Base-by-base conservation (phyloP, 2,888 invertebrate species). In the Cistogaster globosa region DNA sequence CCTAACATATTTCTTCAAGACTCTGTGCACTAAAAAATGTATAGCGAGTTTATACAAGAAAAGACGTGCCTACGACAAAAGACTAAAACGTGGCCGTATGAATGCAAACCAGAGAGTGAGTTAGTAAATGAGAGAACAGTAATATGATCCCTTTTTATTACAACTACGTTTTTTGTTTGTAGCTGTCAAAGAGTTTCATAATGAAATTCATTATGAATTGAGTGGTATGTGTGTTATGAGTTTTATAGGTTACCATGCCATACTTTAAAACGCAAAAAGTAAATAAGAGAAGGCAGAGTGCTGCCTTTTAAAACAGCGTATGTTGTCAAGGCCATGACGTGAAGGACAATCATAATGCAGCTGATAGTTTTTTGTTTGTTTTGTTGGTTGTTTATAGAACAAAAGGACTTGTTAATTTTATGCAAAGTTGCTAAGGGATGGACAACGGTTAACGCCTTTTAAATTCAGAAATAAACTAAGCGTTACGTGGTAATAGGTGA, bases 191-290 rank as follows among this genome's bases (percentile, higher is more conserved):
- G 62, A 60, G 67, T 76, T 80, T 79, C 53, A 55, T 84, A 62
- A 68, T 62, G 55, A 77, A 71, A 58, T 63, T 63, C 65, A 71
- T 80, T 78, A 48, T 74, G 72, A 20, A 20, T 22, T 62, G 48
- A 45, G 36, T 53, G 53, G 63, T 76, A 80, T 76, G 65, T 80
- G 65, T 84, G 79, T 76, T 76, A 80, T 45, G 72, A 72, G 62
- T 76, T 84, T 84, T 84, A 68, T 84, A 84, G 84, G 84, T 84
- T 84, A 84, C 72, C 84, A 84, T 84, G 84, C 84, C 84, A 65
- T 58, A 67, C 63, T 48, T 26, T 16, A 2, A 12, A 18, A 26
- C 16, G 16, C 18, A 20, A 1, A 63, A 38, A n/a, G 2, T 9
- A 20, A 20, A 36, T 4, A 18, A 7, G 7, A 7, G 18, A 48